A percentile compares a stretch with the other conserved stretches of the same genome.
phyloP scores from a whole-genome alignment of 1,140 invertebrate genomes.

The Goniozus legneri region DNA sequence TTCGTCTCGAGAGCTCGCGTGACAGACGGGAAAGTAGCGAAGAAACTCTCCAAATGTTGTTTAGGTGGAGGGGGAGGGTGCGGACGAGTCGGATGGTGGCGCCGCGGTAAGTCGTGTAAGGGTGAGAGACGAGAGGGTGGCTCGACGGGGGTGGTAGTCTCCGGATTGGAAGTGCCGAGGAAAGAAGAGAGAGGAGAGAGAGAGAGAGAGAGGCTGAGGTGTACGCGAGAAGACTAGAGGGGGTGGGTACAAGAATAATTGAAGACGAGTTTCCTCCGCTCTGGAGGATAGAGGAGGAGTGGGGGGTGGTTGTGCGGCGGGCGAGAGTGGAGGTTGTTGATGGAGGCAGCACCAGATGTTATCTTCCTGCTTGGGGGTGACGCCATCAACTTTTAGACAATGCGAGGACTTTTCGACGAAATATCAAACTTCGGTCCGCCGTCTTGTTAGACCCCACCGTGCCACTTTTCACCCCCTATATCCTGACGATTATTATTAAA shows the following conservation, averaged over 20 bases:
- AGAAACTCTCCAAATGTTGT: too few relatives aligned
- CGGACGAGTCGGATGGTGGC: conserved; percentile 40
- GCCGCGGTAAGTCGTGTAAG: conserved; percentile 36
- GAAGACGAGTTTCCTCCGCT: conserved; percentile 49
- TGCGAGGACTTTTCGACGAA: conserved; percentile 50
- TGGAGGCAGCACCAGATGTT: conserved; percentile 51
- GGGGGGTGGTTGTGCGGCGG: conserved; percentile 35
- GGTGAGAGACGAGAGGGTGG: conserved; percentile 12
- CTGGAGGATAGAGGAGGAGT: conserved; percentile 15
- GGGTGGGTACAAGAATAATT: conserved; percentile 48
- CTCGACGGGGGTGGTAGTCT: background rate
- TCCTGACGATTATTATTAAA: conserved; percentile 29
- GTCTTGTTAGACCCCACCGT: conserved; percentile 16
- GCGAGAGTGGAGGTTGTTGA: conserved; percentile 41
- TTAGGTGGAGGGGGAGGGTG: too few relatives aligned
- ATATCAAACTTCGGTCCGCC: conserved; percentile 46
- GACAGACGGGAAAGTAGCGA: conserved; percentile 40
- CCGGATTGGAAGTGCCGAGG: too few relatives aligned
- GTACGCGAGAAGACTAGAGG: conserved; percentile 20
- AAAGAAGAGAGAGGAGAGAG: conserved; percentile 14
- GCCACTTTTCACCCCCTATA: background rate
- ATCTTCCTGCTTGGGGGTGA: conserved; percentile 46
- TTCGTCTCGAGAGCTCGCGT: conserved; percentile 41
- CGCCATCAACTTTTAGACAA: conserved; percentile 52
- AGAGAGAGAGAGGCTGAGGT: conserved; percentile 10